Percentiles rank a stretch among this genome's conserved stretches.
Evolutionary conservation across 2,888 invertebrate genomes (phyloP).

Genomic region (Eupeodes luniger): DNA sequence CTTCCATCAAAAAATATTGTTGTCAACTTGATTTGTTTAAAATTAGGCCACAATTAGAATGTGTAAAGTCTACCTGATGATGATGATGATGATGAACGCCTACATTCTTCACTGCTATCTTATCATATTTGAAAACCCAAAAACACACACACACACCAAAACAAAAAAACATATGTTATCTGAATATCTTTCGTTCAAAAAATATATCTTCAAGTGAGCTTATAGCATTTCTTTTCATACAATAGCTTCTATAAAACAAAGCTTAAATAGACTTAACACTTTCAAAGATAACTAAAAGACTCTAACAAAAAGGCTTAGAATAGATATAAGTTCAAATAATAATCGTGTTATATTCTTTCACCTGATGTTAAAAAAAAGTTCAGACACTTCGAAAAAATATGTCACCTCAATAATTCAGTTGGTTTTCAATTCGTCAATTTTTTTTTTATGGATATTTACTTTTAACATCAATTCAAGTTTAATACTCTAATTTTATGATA

Average conservation of each 20-base stretch:
- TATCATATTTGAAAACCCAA: conserved; percentile 30
- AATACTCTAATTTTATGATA: conserved; percentile 68
- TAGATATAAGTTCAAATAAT: not conserved
- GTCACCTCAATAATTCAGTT: not conserved
- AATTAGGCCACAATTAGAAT: conserved; percentile 56
- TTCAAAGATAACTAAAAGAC: not conserved
- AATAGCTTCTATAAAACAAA: no score
- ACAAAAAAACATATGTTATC: conserved; percentile 46
- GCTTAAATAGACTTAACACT: not conserved
- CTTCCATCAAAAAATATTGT: conserved; percentile 3
- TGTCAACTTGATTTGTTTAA: conserved; percentile 34
- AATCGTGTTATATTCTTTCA: not conserved
- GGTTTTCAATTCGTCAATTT: not conserved
- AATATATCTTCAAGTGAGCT: not conserved
- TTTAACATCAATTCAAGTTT: conserved; percentile 41
- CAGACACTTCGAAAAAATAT: not conserved
- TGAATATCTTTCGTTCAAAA: not conserved
- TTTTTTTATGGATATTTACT: not conserved
- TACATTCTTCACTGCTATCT: conserved; percentile 47
- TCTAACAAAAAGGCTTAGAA: not conserved
- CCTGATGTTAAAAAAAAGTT: not conserved
- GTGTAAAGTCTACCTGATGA: conserved; percentile 22
- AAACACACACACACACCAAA: not conserved
- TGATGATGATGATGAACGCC: conserved; percentile 28
- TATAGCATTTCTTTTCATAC: not conserved